Conservation (phyloP, 2,113 vertebrate species). For the Atractosteus spatula region DNA sequence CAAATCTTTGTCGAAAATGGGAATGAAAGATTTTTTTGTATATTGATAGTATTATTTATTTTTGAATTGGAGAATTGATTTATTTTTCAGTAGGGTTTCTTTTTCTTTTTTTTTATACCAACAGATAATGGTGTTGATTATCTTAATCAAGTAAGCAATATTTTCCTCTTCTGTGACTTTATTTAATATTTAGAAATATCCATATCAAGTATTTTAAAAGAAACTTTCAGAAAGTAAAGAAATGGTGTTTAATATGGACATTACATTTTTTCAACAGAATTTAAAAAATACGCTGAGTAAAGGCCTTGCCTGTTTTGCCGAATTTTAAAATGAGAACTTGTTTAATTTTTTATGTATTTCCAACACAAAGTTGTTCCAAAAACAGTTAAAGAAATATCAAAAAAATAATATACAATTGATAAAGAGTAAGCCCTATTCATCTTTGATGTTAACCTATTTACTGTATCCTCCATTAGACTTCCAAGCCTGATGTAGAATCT, state of each 20-base stretch:
- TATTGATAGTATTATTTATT: constrained; percentile 72
- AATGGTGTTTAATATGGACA: background rate
- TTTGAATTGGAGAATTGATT: constrained; percentile 54
- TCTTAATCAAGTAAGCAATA: constrained; percentile 61
- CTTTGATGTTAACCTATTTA: background rate
- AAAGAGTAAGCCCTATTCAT: background rate
- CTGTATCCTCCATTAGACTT: background rate
- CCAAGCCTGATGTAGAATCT: background rate
- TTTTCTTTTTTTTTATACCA: constrained; percentile 43
- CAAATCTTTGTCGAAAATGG: constrained; percentile 61
- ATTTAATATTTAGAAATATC: constrained; percentile 34
- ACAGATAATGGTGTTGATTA: constrained; percentile 45
- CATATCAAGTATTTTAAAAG: background rate
- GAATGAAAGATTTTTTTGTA: constrained; percentile 65
- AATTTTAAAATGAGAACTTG: too few relatives aligned
- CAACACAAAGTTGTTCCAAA: background rate
- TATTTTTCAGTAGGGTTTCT: constrained; percentile 57
- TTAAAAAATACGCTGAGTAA: background rate
- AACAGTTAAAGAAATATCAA: constrained; percentile 20
- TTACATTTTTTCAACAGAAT: background rate
- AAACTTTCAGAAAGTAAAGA: background rate
- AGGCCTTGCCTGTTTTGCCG: background rate
- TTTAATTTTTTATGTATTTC: background rate
- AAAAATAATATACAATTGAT: background rate
- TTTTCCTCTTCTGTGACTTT: constrained; percentile 29